Evolutionary conservation across 2,888 invertebrate species (phyloP).

Genomic region (Gibbula magus): DNA sequence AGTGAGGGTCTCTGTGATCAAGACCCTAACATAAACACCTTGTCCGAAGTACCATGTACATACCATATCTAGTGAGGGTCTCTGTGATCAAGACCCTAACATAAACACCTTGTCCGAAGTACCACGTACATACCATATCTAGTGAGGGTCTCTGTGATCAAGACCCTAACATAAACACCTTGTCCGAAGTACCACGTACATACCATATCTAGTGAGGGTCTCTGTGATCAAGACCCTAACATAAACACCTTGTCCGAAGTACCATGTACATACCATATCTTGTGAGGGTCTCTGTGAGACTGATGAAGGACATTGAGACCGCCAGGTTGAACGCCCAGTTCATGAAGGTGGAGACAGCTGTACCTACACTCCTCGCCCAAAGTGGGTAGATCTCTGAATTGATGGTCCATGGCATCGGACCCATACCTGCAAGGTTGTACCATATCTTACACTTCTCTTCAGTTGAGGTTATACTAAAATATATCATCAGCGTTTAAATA

Average conservation of each 20-base stretch:
- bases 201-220: slow-evolving; percentile 75
- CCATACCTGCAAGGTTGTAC: slow-evolving; percentile 76
- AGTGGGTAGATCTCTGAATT: slow-evolving; percentile 79
- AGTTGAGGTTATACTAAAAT: too few species aligned
- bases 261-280: slow-evolving; percentile 74
- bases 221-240: slow-evolving; percentile 69
- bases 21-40: too few species aligned
- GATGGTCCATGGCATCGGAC: slow-evolving; percentile 79
- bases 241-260: too few species aligned
- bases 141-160: too few species aligned
- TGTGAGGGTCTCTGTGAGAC: slow-evolving; percentile 74
- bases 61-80: slow-evolving; percentile 75
- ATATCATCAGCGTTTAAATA: too few species aligned
- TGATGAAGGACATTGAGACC: slow-evolving; percentile 78
- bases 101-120: too few species aligned
- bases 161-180: too few species aligned
- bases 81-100: slow-evolving; percentile 69
- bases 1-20: too few species aligned
- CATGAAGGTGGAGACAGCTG: slow-evolving; percentile 75
- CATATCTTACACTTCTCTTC: too few species aligned
- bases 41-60: slow-evolving; percentile 28
- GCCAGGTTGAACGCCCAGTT: slow-evolving; percentile 78
- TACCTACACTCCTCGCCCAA: slow-evolving; percentile 78
- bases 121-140: too few species aligned
- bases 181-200: slow-evolving; percentile 27